Evolutionary conservation across 2,113 vertebrate species (phyloP), one percentile per base, ranked within the genome.

Genomic region (Rhipidura dahli): DNA sequence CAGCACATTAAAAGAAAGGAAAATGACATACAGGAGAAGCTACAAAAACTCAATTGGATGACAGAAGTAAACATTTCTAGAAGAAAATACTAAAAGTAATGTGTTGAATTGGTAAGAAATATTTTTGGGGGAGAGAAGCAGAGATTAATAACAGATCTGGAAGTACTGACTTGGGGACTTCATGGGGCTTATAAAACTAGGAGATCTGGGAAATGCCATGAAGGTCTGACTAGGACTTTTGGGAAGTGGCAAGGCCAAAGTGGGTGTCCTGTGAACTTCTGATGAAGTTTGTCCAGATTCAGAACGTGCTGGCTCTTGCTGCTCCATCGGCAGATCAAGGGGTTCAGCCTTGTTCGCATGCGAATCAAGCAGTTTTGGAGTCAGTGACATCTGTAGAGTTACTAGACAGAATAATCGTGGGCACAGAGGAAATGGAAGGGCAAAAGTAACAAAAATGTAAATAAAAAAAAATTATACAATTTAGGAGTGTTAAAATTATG

Each of bases 121-220:
- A 89, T 78, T 82, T 70, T 64, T 21, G 80, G 76, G 96, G 69
- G 16, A 93, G 21, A 92, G 76, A 95, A 93, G 79, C 50, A 93
- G 71, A 76, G 71, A 89, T 93, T 92, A 97, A 57, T 96, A 97
- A 95, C 87, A 98, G 94, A 97, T 97, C 96, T 98, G 98, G 95
- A 99, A 99, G 89, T 98, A 98, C 89, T 98, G 97, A 98, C 98
- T 98, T 78, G 98, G 98, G 89, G 98, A 98, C 96, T 98, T 98
- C 92, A 98, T 93, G 63, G 98, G 97, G 95, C 98, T 97, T 95
- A 97, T 97, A 96, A 98, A 98, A 96, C 97, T 98, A 94, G 98
- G 97, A 77, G 98, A 98, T 89, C 98, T 97, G 77, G 98, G 94
- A 84, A 98, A 89, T 73, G 95, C 79, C 49, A 97, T 96, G 95